phyloP scores from a whole-genome alignment of 2,797 vertebrate species.

The Decapterus maruadsi region DNA sequence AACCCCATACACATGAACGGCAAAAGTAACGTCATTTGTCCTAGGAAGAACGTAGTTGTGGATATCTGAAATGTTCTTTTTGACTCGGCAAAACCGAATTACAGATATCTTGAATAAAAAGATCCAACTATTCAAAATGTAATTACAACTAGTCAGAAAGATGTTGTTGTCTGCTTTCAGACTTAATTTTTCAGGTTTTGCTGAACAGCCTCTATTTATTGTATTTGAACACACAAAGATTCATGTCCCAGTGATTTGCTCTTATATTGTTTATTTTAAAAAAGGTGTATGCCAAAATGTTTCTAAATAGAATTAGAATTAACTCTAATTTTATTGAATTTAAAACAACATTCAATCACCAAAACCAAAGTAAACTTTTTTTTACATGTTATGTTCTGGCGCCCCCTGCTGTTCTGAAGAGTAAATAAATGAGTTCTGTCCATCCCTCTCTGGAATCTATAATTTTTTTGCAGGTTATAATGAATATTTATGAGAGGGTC shows the following conservation, averaged over 20 bases:
- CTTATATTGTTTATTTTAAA: no score
- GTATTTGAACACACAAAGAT: background rate
- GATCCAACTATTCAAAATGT: no score
- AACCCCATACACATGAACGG: no score
- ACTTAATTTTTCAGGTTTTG: background rate
- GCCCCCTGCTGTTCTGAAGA: slow-evolving; percentile 31
- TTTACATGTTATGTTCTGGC: slow-evolving; percentile 2
- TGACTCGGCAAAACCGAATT: no score
- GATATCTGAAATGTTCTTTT: no score
- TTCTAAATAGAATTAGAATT: no score
- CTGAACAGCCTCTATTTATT: background rate
- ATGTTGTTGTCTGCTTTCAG: background rate
- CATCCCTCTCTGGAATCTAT: slow-evolving; percentile 31
- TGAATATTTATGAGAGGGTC: slow-evolving; percentile 64
- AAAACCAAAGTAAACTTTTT: background rate
- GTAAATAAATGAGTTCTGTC: background rate
- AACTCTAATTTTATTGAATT: background rate
- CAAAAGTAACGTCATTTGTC: no score
- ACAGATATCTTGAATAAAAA: no score
- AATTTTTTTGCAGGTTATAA: slow-evolving; percentile 50
- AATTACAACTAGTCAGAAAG: no score
- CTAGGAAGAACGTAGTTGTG: no score
- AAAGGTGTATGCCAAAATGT: no score
- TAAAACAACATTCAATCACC: background rate
- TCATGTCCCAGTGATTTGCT: no score